phyloP scores from a whole-genome alignment of 2,797 vertebrate genomes.

The Pseudopleuronectes americanus region DNA sequence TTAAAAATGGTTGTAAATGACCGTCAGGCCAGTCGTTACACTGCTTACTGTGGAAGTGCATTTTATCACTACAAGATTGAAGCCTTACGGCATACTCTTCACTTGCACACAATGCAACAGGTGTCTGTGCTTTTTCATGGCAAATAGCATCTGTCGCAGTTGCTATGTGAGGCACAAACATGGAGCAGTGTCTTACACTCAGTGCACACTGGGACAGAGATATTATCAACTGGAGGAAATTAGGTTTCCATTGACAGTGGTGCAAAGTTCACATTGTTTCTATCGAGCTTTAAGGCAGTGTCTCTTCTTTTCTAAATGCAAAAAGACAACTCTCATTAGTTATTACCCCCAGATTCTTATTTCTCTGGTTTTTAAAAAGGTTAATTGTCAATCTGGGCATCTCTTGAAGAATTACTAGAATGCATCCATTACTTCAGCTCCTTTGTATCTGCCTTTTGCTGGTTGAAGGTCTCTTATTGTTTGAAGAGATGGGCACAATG shows the following conservation, averaged over 20 bases:
- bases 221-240: conserved; percentile 65
- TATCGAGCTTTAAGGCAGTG: conserved; percentile 18
- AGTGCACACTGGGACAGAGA: conserved; percentile 21
- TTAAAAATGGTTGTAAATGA: conserved; percentile 44
- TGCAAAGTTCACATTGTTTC: conserved; percentile 67
- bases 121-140: conserved; percentile 60
- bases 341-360: background rate
- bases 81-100: background rate
- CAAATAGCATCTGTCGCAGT: conserved; percentile 64
- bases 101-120: conserved; percentile 17
- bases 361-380: background rate
- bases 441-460: background rate
- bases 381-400: background rate
- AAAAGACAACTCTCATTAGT: background rate
- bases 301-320: conserved; percentile 7
- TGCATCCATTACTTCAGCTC: background rate
- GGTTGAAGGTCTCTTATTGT: conserved; percentile 9
- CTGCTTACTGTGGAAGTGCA: conserved; percentile 12
- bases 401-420: background rate
- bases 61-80: conserved; percentile 34
- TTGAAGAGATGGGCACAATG: conserved; percentile 28
- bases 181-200: conserved; percentile 29
- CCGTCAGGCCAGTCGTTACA: background rate
- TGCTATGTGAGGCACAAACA: conserved; percentile 71
- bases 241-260: conserved; percentile 72